Conservation (phyloP, 2,797 vertebrate genomes). For the Pangasius macronema region DNA sequence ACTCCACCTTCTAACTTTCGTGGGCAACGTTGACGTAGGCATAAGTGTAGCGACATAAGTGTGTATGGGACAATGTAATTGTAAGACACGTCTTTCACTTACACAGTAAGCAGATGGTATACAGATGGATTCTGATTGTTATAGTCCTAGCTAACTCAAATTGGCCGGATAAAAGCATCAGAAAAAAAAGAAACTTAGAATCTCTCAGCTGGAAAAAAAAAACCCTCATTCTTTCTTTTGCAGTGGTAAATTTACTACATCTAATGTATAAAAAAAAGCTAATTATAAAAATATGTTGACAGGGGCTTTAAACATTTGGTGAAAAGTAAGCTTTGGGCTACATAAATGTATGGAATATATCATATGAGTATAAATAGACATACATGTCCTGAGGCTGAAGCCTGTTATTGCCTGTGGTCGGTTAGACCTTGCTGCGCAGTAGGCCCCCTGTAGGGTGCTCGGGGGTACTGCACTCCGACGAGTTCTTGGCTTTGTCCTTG, state of each 20-base stretch:
- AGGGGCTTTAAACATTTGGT: not conserved
- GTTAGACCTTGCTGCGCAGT: conserved; percentile 91
- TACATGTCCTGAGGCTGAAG: conserved; percentile 76
- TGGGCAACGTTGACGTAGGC: no score
- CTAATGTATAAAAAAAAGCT: not conserved
- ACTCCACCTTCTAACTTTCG: not conserved
- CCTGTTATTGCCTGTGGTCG: conserved; percentile 72
- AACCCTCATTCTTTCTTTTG: not conserved
- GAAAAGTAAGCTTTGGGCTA: not conserved
- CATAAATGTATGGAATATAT: not conserved
- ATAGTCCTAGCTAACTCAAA: not conserved
- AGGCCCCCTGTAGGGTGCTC: conserved; percentile 92
- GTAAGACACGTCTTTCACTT: no score
- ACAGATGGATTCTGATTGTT: not conserved
- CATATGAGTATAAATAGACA: conserved; percentile 37
- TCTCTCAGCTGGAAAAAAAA: not conserved
- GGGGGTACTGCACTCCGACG: conserved; percentile 93
- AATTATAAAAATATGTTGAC: not conserved
- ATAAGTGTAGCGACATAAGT: no score
- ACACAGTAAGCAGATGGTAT: not conserved
- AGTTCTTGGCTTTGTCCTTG: conserved; percentile 96
- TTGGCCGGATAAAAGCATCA: not conserved
- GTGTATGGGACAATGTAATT: no score
- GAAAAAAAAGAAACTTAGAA: not conserved
- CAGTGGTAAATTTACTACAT: not conserved